Conservation (phyloP, 2,797 vertebrate genomes). For the Carcharodon carcharias region DNA sequence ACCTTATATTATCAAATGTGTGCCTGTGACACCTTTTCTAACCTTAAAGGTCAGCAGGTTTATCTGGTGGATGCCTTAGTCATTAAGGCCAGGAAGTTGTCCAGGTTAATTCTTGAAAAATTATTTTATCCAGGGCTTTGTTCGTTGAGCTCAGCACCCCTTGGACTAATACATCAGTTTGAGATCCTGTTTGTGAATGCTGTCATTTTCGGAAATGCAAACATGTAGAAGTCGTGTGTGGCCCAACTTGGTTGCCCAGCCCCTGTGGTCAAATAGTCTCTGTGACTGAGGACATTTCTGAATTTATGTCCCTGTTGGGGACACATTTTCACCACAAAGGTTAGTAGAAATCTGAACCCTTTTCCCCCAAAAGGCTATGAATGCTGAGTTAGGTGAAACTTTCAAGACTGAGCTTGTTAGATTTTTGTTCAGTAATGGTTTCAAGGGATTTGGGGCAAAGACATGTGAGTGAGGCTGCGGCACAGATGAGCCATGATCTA, state of each 20-base stretch:
- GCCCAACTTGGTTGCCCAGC: no score
- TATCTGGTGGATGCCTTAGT: neutral
- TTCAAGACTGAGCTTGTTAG: neutral
- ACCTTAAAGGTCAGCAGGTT: neutral
- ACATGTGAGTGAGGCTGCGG: no score
- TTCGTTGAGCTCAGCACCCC: neutral
- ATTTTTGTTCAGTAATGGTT: neutral
- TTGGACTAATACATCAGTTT: neutral
- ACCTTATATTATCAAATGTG: neutral
- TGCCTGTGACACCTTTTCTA: neutral
- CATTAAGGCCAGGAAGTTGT: no score
- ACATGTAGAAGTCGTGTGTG: neutral
- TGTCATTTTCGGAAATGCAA: neutral
- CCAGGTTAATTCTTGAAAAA: neutral
- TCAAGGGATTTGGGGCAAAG: neutral
- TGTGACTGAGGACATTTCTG: no score
- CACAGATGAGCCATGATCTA: no score
- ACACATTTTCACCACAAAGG: neutral
- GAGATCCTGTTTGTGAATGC: neutral
- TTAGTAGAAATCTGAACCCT: no score
- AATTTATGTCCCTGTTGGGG: no score
- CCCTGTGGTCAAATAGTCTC: neutral
- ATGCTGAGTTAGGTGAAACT: neutral
- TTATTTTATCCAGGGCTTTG: neutral
- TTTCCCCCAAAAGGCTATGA: neutral